These are phyloP conservation scores for Excalfactoria chinensis DNA, from an alignment of 2,113 vertebrate species.

Conservation along the genomic window DNA sequence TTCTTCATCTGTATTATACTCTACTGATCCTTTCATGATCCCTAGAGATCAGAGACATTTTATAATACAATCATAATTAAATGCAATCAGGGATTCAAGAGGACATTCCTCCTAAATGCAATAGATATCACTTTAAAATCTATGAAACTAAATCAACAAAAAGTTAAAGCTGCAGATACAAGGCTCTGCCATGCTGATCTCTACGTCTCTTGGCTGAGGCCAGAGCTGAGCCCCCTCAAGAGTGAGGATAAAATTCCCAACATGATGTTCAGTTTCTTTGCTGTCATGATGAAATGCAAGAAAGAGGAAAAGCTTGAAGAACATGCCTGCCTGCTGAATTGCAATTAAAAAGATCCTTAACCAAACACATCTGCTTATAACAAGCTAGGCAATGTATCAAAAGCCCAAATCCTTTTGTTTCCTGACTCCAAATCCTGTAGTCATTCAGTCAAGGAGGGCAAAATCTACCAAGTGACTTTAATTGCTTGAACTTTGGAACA, in stretches of 20 bases:
- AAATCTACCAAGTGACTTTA: not conserved
- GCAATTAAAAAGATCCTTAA: slow-evolving; percentile 49
- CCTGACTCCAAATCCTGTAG: not conserved
- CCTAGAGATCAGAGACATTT: slow-evolving; percentile 23
- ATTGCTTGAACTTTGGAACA: not conserved
- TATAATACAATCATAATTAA: slow-evolving; percentile 57
- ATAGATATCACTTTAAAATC: slow-evolving; percentile 53
- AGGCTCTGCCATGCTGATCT: not conserved
- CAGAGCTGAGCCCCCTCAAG: not conserved
- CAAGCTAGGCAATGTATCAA: not conserved
- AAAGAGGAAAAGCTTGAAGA: not conserved
- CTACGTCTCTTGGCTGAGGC: not conserved
- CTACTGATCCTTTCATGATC: slow-evolving; percentile 20
- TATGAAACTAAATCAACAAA: slow-evolving; percentile 47
- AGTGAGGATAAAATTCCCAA: not conserved
- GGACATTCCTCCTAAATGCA: slow-evolving; percentile 38
- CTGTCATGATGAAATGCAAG: not conserved
- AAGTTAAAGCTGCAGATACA: not conserved
- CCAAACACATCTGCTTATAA: slow-evolving; percentile 13
- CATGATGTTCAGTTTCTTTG: not conserved
- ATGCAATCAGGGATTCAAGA: slow-evolving; percentile 21
- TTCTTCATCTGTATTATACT: not conserved
- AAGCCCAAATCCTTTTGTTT: slow-evolving; percentile 14
- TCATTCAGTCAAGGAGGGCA: not conserved
- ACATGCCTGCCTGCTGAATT: not conserved